Percentiles rank a stretch among this genome's conserved stretches.
phyloP scores from a whole-genome alignment of 2,113 vertebrate species.

The Heterocephalus glaber region DNA sequence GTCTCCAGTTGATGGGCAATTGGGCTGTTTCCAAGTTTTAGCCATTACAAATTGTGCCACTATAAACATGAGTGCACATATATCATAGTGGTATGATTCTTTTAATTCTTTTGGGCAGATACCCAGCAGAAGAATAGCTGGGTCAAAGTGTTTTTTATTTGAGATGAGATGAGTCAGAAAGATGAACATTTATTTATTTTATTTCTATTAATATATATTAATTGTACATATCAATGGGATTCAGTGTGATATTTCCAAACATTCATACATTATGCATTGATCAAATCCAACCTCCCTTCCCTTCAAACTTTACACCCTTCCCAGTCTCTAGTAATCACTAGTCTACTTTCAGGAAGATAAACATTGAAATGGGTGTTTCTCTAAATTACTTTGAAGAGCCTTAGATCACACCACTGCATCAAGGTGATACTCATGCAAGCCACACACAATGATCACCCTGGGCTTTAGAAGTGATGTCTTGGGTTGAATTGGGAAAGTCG shows the following conservation, averaged over 20 bases:
- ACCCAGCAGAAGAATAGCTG: no score
- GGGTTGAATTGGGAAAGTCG: neutral
- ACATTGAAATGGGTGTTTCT: neutral
- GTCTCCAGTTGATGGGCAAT: no score
- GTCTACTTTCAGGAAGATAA: neutral
- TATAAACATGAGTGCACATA: no score
- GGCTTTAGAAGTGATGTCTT: neutral
- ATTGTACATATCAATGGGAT: neutral
- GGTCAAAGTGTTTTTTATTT: neutral
- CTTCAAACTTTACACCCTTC: neutral
- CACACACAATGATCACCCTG: neutral
- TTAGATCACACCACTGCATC: neutral
- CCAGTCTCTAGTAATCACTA: neutral
- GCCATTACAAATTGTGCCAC: no score
- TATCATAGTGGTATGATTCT: no score
- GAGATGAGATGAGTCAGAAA: neutral
- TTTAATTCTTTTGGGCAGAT: no score
- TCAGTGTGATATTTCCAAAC: neutral
- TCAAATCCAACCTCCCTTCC: neutral
- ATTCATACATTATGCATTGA: neutral
- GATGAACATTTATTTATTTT: neutral
- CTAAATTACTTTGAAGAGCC: neutral
- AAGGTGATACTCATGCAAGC: neutral
- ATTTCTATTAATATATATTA: neutral
- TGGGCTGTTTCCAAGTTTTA: no score